Evolutionary conservation across 2,113 vertebrate genomes (phyloP).

Genomic region (Pipa parva): DNA sequence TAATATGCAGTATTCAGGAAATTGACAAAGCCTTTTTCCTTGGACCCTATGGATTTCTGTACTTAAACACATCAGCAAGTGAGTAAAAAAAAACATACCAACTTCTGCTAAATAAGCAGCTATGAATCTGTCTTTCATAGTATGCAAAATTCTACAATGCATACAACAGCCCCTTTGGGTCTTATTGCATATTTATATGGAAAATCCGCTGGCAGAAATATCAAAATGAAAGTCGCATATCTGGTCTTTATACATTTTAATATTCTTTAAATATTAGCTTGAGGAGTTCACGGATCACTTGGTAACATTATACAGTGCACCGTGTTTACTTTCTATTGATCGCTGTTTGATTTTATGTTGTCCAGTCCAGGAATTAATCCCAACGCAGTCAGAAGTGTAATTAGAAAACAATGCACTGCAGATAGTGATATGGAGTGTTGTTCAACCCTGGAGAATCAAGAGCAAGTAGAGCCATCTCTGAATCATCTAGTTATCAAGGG

Average conservation of each 20-base stretch:
- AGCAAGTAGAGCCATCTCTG: slow-evolving; percentile 30
- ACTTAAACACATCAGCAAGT: no score
- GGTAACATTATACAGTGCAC: neutral
- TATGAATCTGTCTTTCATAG: no score
- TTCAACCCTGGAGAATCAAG: slow-evolving; percentile 20
- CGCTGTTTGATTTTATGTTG: slow-evolving; percentile 32
- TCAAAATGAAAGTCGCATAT: no score
- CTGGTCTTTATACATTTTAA: neutral
- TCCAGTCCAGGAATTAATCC: slow-evolving; percentile 37
- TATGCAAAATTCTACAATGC: no score
- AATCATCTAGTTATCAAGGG: slow-evolving; percentile 40
- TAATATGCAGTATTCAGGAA: no score
- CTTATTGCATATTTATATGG: no score
- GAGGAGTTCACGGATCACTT: neutral
- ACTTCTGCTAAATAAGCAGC: no score
- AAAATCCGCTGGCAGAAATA: no score
- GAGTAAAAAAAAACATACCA: no score
- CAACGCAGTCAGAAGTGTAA: slow-evolving; percentile 39
- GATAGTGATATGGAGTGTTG: slow-evolving; percentile 29
- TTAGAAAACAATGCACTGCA: slow-evolving; percentile 40
- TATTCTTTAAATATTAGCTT: neutral
- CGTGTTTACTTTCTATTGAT: slow-evolving; percentile 27
- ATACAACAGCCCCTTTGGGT: no score
- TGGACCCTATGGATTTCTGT: no score
- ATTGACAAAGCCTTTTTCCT: no score